Percentiles rank a stretch among this genome's conserved stretches.
Conservation (phyloP, 2,797 vertebrate genomes). For the Malurus leucopterus region DNA sequence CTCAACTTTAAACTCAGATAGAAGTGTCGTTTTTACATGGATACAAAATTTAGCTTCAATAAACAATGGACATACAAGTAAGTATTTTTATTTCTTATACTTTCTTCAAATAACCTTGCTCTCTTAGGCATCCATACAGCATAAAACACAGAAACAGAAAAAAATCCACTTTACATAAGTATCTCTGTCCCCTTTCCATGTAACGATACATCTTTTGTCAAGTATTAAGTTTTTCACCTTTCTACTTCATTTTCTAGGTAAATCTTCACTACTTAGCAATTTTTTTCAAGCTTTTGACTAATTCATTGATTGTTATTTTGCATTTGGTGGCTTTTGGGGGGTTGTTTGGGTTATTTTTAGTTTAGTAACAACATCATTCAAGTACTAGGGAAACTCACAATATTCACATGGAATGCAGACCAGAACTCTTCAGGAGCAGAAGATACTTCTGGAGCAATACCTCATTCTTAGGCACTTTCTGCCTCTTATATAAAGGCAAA, state of each 20-base stretch:
- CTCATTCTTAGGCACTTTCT: background rate
- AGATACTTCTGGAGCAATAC: background rate
- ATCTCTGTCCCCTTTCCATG: background rate
- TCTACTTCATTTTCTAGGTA: background rate
- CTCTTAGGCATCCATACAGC: background rate
- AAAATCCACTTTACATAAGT: background rate
- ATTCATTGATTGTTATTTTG: background rate
- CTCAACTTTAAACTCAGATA: background rate
- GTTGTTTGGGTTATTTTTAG: background rate
- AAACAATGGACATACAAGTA: background rate
- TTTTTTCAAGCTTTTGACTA: background rate
- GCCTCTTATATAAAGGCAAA: background rate
- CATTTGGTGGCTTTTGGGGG: background rate
- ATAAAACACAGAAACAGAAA: background rate
- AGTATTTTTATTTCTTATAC: background rate
- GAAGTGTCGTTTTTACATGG: background rate
- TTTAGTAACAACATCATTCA: background rate
- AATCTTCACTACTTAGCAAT: background rate
- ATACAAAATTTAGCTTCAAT: background rate
- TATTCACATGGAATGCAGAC: background rate
- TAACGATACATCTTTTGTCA: background rate
- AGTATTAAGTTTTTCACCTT: background rate
- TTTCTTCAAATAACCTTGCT: background rate
- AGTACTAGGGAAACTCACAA: background rate
- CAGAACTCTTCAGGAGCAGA: background rate